phyloP scores from a whole-genome alignment of 2,888 invertebrate genomes.

The Ctenicera cuprea region DNA sequence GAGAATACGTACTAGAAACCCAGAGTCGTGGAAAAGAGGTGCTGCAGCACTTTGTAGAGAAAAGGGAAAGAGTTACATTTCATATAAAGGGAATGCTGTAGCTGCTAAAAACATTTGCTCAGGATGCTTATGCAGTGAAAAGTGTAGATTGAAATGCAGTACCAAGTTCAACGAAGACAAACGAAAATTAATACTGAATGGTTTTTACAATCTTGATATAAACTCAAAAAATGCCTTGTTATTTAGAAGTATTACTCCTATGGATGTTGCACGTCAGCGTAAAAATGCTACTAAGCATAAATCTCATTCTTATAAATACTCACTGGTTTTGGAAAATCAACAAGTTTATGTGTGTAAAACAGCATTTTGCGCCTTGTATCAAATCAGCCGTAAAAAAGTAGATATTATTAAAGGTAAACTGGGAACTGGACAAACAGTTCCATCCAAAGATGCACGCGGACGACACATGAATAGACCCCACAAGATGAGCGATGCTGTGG shows the following conservation, averaged over 20 bases:
- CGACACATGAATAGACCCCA: constrained; percentile 28
- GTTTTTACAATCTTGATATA: constrained; percentile 16
- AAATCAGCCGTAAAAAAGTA: constrained; percentile 32
- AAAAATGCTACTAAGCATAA: constrained; percentile 27
- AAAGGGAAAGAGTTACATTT: constrained; percentile 18
- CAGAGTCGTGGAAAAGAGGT: constrained; percentile 25
- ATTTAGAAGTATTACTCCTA: constrained; percentile 20
- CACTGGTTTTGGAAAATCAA: neutral
- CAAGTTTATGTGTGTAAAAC: constrained; percentile 21
- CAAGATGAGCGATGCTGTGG: constrained; percentile 28
- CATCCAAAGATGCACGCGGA: constrained; percentile 19
- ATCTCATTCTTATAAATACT: constrained; percentile 11
- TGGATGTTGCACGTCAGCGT: neutral
- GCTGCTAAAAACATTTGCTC: constrained; percentile 10
- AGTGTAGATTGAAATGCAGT: constrained; percentile 34
- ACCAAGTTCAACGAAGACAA: constrained; percentile 7
- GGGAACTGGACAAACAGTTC: constrained; percentile 8
- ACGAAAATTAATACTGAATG: neutral
- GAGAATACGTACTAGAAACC: neutral
- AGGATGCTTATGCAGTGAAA: neutral
- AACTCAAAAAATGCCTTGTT: constrained; percentile 18
- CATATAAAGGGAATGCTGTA: constrained; percentile 15
- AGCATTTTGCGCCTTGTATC: constrained; percentile 29
- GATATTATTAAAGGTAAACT: constrained; percentile 29
- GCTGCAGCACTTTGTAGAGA: constrained; percentile 16